Evolutionary conservation across 1,140 invertebrate species (phyloP), one percentile per base, ranked within the genome.

Genomic region (Drosophila gunungcola): DNA sequence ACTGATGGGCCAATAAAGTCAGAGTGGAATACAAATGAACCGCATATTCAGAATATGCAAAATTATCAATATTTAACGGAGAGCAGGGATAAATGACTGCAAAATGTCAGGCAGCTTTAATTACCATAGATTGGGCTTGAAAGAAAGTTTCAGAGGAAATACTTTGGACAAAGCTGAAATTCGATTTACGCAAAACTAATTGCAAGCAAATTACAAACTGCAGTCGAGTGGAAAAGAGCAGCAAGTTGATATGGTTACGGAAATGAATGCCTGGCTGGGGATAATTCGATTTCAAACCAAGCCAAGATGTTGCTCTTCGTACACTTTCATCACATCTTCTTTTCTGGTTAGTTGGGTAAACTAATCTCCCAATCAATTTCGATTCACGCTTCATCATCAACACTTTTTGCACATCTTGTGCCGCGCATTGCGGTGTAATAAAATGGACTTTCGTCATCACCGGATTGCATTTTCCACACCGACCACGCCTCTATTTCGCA

Each of bases 81-180:
- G 48, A 79, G 60, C 46, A 21, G 34, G 43, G 41, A 56, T 70
- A 70, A 65, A 70, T 69, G 43, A 16, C 9, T 5, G 41, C 9
- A 5, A 84, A 73, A 84, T 84, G 81, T 84, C 81, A 81, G 60
- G 2, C 16, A 3, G 25, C 67, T 70, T n/a, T 55, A 57, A 83
- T 85, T 80, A 60, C 32, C 72, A 72, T 56, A 38, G 69, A 62
- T 41, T 41, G 34, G 38, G 45, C 58, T 34, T 2, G 63, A 12
- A 21, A 27, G 56, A 45, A 45, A 64, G 21, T 46, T 12, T n/a
- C 13, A 16, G 10, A 5, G n/a, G 46, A 46, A 10, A 27, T 21
- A 7, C 27, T 13, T 3, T 39, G 63, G 12, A 55, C 57, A 62
- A 49, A 39, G 13, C 41, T 48, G 43, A 43, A 74, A 74, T 64